These are phyloP conservation scores for Palythoa grandiflora DNA, from an alignment of 92 coral and sea anemone genomes.

Conservation along the genomic window DNA sequence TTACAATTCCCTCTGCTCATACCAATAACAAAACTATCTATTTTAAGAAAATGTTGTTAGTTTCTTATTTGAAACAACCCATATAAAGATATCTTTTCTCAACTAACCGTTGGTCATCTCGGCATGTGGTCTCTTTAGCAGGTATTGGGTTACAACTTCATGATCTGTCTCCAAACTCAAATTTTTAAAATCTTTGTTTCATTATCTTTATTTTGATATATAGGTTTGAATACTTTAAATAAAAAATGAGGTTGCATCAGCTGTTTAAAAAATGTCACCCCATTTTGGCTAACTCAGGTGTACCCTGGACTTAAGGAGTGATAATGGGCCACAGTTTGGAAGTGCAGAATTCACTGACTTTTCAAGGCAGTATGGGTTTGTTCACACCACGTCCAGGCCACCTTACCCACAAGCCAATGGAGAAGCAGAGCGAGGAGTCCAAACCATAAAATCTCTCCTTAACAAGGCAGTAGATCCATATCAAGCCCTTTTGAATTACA, in stretches of 20 bases:
- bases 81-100: conserved; percentile 43
- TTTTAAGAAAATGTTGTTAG: conserved; percentile 9
- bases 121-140: conserved; percentile 45
- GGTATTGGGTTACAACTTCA: conserved; percentile 12
- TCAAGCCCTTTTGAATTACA: conserved; percentile 51
- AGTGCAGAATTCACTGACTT: conserved; percentile 40
- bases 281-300: conserved; percentile 24
- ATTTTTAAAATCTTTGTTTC: conserved; percentile 30
- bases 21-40: conserved; percentile 22
- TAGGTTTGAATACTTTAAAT: conserved; percentile 34
- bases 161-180: conserved; percentile 6
- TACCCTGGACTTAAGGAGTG: conserved; percentile 37
- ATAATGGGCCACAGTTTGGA: conserved; percentile 29
- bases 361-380: conserved; percentile 42
- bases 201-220: background rate
- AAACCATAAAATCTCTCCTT: conserved; percentile 46
- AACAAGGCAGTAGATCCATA: conserved; percentile 54
- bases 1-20: conserved; percentile 44
- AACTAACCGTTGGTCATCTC: conserved; percentile 27
- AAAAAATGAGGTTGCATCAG: conserved; percentile 8
- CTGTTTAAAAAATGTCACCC: conserved; percentile 9
- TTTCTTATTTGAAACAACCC: conserved; percentile 33
- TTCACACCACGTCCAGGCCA: conserved; percentile 50
- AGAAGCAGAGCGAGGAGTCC: conserved; percentile 53
- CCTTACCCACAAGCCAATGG: conserved; percentile 52